Evolutionary conservation across 1,140 invertebrate species (phyloP).

Genomic region (Papilio dardanus): DNA sequence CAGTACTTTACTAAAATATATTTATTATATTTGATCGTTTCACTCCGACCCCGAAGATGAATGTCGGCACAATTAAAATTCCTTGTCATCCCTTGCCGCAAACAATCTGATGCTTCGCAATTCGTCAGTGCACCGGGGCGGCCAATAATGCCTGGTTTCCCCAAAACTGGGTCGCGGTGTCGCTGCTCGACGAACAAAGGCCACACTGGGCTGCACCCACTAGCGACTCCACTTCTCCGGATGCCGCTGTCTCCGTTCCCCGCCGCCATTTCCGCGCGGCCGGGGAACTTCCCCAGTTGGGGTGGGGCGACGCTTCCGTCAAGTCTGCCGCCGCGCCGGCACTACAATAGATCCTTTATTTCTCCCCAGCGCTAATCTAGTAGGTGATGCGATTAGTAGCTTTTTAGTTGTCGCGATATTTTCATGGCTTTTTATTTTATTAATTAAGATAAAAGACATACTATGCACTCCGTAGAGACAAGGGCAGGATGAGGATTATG

Average conservation of each 20-base stretch:
- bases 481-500: too few relatives aligned
- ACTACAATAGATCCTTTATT: conserved; percentile 77
- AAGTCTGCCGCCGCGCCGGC: conserved; percentile 47
- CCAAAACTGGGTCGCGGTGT: conserved; percentile 63
- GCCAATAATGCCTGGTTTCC: conserved; percentile 51
- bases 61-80: background rate
- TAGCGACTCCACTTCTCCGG: conserved; percentile 65
- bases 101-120: conserved; percentile 35
- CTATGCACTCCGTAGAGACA: too few relatives aligned
- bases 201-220: conserved; percentile 56
- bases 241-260: conserved; percentile 74
- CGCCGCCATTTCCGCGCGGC: conserved; percentile 69
- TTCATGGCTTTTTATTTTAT: background rate
- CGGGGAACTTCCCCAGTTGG: conserved; percentile 41
- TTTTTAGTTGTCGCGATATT: background rate
- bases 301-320: conserved; percentile 53
- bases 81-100: background rate
- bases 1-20: too few relatives aligned
- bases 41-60: too few relatives aligned
- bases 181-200: conserved; percentile 62
- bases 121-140: conserved; percentile 45
- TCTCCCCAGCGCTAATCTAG: conserved; percentile 74
- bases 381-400: conserved; percentile 67
- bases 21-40: too few relatives aligned
- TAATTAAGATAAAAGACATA: background rate